Conservation (phyloP, 2,113 vertebrate species). For the Lepus americanus region DNA sequence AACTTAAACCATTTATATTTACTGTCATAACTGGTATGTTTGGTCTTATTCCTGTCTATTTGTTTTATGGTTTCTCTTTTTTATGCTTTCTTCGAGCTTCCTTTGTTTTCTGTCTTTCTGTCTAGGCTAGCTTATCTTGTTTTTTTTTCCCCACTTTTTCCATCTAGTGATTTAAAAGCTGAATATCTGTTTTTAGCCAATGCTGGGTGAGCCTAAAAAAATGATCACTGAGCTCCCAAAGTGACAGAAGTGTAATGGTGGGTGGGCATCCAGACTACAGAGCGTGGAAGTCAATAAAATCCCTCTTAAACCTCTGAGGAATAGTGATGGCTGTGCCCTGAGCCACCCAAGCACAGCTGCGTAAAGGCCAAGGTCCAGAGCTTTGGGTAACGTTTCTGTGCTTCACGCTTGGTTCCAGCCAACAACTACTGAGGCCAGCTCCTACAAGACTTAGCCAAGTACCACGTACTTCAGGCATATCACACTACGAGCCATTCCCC, state of each 20-base stretch:
- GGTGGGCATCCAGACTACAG: neutral
- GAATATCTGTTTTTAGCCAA: constrained; percentile 56
- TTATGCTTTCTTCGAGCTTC: constrained; percentile 60
- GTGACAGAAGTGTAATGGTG: constrained; percentile 33
- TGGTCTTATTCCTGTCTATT: constrained; percentile 68
- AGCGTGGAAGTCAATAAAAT: constrained; percentile 17
- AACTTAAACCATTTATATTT: constrained; percentile 75
- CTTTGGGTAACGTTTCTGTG: neutral
- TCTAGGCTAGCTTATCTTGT: constrained; percentile 33
- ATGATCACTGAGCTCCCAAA: neutral
- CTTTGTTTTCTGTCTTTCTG: constrained; percentile 52
- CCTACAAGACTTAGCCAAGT: neutral
- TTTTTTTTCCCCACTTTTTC: neutral
- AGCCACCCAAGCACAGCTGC: neutral
- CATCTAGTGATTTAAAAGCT: constrained; percentile 70
- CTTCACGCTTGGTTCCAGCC: neutral
- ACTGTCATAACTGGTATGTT: constrained; percentile 61
- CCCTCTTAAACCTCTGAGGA: neutral
- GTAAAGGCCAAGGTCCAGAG: neutral
- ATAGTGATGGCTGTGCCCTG: neutral
- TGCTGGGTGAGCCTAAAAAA: constrained; percentile 25
- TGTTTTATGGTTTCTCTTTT: constrained; percentile 69
- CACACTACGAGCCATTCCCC: neutral
- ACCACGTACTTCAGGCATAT: neutral
- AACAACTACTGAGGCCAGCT: neutral